Evolutionary conservation across 2,888 invertebrate species (phyloP), one percentile per base, ranked within the genome.

Genomic region (Smittia aterrima): DNA sequence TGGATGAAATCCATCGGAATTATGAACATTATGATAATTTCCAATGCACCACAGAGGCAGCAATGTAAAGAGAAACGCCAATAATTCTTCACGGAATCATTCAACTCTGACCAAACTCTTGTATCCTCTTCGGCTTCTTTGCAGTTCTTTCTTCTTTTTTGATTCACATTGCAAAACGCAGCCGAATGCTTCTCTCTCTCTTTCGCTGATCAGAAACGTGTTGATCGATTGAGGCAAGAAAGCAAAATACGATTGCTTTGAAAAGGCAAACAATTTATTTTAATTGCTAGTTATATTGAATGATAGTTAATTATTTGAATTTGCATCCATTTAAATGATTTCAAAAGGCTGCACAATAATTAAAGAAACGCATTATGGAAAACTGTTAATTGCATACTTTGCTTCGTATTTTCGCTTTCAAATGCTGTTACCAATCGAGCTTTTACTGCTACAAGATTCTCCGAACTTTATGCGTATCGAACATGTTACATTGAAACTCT

Each of bases 21-120:
- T 72, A 72, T 72, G 72, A 24, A 62, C 72, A 54, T 72, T 72
- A 72, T 72, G 72, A 54, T 72, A 72, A 72, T 72, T 72, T 72
- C 18, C 13, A 9, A 40, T 66, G 70, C 41, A 64, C 64, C n/a
- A 16, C 64, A 64, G 64, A 64, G 64, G 64, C 64, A 64, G 22
- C 7, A 18, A 3, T 58, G 58, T 18, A 58, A 6, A 4, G 3
- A 58, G 58, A 58, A 58, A 58, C 38, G 38, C 40, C 38, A 72
- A 62, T 58, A 53, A 53, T 70, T 27, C 70, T 70, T 64, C 24
- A 22, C 24, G 58, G 58, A 64, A 64, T 64, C 54, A 53, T 70
- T 70, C 70, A 70, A 70, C 70, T 25, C 70, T 70, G 38, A 72
- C 62, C 64, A 64, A 24, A 4, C 25, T 32, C 18, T 22, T n/a